A percentile compares a stretch with the other conserved stretches of the same genome.
Conservation (phyloP, 2,888 invertebrate species). For the Cataglyphis cursor region DNA sequence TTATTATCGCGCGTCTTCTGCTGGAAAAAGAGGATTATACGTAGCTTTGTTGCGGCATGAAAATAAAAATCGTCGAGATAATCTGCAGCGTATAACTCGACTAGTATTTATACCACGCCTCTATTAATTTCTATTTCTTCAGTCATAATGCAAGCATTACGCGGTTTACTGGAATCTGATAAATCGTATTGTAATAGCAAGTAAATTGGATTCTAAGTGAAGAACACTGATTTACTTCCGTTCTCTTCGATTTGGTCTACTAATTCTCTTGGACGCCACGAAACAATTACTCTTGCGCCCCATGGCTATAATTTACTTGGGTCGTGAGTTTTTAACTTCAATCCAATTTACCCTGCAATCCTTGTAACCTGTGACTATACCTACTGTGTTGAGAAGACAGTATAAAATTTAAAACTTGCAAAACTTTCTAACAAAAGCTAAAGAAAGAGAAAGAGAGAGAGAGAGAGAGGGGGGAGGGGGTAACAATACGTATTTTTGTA, state of each 20-base stretch:
- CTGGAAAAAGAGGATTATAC: constrained; percentile 23
- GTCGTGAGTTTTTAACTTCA: constrained; percentile 52
- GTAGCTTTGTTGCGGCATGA: constrained; percentile 9
- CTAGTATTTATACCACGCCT: constrained; percentile 10
- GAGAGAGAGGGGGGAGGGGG: too few relatives aligned
- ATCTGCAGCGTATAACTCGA: constrained; percentile 25
- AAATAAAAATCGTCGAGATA: constrained; percentile 42
- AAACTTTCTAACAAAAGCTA: neutral
- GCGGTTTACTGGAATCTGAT: constrained; percentile 35
- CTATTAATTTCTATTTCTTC: constrained; percentile 37
- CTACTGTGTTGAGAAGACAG: constrained; percentile 8
- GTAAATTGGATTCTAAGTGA: constrained; percentile 49
- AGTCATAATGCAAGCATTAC: constrained; percentile 8
- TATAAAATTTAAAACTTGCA: constrained; percentile 2
- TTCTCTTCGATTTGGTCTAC: constrained; percentile 46
- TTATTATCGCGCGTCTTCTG: constrained; percentile 1
- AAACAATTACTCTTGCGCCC: constrained; percentile 55
- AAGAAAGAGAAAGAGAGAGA: neutral
- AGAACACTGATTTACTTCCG: constrained; percentile 47
- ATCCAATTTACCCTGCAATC: constrained; percentile 46
- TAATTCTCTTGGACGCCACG: constrained; percentile 53
- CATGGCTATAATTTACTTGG: constrained; percentile 55
- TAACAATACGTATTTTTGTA: constrained; percentile 28
- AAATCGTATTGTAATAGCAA: constrained; percentile 44
- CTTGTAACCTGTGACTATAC: constrained; percentile 7